Evolutionary conservation across 2,888 invertebrate species (phyloP), one percentile per base, ranked within the genome.

Genomic region (Alentia gelatinosa): DNA sequence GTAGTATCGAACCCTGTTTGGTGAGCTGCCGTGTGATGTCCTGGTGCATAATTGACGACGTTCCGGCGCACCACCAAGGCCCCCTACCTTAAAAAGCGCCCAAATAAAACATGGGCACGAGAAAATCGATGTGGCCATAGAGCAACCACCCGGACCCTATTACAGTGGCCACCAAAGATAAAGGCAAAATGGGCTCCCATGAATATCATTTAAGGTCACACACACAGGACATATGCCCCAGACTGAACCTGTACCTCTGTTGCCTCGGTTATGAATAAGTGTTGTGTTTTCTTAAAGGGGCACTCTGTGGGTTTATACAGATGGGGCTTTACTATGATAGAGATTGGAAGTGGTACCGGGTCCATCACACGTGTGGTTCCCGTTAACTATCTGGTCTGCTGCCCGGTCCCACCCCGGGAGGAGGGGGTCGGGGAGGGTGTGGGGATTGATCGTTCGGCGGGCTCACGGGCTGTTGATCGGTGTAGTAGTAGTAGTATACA

Each of bases 401-500:
- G 9, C 9, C 9, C 47, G 47, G 47, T 47, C 47, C 47, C 9
- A 9, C 9, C 47, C 9, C 9, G 9, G 19, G 9, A 47, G 47
- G 9, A 15, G 74, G 74, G 26, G 39, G n/a, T 39, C 37, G 23
- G 79, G 35, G 79, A 1, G 35, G 35, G 26, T 26, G 5, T 63
- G 5, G 26, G 12, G 12, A 19, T 26, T 39, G 37, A 37, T 79
- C 9, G 79, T 15, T 19, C 1, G 19, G 39, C 15, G 37, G 79
- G 37, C 39, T 79, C 23, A 23, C 39, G 12, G 79, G 23, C 39
- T 19, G 37, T 79, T 19, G 37, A n/a, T 39, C 37, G 19, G 33
- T 5, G 63, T 26, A 26, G 74, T 7, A 23, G 5, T 35, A 86
- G 86, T 86, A 86, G 86, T 86, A 86, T 47, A 86, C 47, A 47